Percentiles rank a stretch among this genome's conserved stretches.
These are phyloP conservation scores for Yasuhikotakia modesta DNA, from an alignment of 2,797 vertebrate species.

Conservation along the genomic window DNA sequence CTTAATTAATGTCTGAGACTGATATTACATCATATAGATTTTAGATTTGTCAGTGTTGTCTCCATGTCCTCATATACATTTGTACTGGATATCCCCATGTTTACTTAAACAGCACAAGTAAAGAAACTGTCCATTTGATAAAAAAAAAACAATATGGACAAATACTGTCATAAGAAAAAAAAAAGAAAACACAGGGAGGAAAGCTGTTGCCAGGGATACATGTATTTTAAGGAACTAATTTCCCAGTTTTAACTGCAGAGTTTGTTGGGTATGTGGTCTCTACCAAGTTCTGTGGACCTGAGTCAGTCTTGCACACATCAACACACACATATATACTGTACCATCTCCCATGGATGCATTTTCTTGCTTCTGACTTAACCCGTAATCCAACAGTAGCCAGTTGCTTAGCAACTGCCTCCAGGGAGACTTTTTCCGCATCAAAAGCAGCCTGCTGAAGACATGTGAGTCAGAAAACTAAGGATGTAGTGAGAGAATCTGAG, in stretches of 20 bases:
- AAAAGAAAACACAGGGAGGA: background rate
- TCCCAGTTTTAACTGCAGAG: slow-evolving; percentile 1
- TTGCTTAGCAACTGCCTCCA: slow-evolving; percentile 73
- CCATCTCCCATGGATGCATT: slow-evolving; percentile 56
- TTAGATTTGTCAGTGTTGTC: no score
- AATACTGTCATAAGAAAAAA: background rate
- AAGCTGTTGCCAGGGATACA: slow-evolving; percentile 22
- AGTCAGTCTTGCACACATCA: slow-evolving; percentile 17
- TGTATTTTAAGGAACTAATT: slow-evolving; percentile 8
- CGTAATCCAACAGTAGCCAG: slow-evolving; percentile 67
- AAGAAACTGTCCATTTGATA: background rate
- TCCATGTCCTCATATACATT: background rate
- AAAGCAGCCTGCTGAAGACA: slow-evolving; percentile 61
- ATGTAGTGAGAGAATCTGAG: slow-evolving; percentile 33
- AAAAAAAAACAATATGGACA: background rate
- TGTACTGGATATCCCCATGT: background rate
- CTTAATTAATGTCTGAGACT: no score
- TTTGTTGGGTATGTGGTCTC: slow-evolving; percentile 10
- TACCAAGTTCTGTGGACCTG: slow-evolving; percentile 8
- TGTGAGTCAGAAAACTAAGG: slow-evolving; percentile 54
- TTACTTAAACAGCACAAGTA: background rate
- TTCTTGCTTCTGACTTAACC: slow-evolving; percentile 64
- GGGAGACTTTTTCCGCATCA: slow-evolving; percentile 70
- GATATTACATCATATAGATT: no score
- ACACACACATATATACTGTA: slow-evolving; percentile 25